These are phyloP conservation scores for Enteromius trimaculatus DNA, from an alignment of 2,797 vertebrate genomes.

Conservation along the genomic window DNA sequence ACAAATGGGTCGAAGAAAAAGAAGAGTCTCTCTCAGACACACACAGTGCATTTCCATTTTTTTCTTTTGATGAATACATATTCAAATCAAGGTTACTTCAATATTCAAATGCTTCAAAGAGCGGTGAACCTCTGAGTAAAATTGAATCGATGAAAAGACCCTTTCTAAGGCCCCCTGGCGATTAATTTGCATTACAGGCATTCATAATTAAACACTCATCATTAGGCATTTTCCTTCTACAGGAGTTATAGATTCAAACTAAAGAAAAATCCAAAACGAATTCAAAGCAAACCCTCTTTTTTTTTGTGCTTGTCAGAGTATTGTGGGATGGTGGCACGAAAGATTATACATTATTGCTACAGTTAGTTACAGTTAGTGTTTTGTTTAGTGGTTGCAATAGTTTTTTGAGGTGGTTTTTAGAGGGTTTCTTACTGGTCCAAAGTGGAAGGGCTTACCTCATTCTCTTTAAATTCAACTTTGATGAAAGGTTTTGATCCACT, in stretches of 20 bases:
- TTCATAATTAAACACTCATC: neutral
- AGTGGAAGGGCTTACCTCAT: neutral
- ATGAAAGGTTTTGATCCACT: too few relatives aligned
- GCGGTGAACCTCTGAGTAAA: neutral
- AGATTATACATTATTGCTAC: neutral
- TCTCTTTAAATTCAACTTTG: neutral
- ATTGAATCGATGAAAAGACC: neutral
- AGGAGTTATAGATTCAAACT: neutral
- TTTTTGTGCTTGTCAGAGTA: neutral
- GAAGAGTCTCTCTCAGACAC: constrained; percentile 8
- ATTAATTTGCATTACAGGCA: neutral
- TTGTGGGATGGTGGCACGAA: neutral
- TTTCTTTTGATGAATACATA: constrained; percentile 26
- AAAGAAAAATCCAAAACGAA: neutral
- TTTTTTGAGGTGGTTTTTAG: neutral
- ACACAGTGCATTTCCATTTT: constrained; percentile 13
- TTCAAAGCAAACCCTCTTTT: neutral
- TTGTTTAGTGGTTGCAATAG: neutral
- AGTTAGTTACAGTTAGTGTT: neutral
- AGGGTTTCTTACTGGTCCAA: neutral
- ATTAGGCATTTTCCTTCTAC: neutral
- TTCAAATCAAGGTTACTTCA: constrained; percentile 43
- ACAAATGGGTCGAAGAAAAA: constrained; percentile 27
- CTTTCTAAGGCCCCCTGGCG: neutral
- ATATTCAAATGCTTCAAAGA: constrained; percentile 34